A percentile compares a stretch with the other conserved stretches of the same genome.
Conservation (phyloP, 1,140 invertebrate species). For the Venustaconcha ellipsiformis region DNA sequence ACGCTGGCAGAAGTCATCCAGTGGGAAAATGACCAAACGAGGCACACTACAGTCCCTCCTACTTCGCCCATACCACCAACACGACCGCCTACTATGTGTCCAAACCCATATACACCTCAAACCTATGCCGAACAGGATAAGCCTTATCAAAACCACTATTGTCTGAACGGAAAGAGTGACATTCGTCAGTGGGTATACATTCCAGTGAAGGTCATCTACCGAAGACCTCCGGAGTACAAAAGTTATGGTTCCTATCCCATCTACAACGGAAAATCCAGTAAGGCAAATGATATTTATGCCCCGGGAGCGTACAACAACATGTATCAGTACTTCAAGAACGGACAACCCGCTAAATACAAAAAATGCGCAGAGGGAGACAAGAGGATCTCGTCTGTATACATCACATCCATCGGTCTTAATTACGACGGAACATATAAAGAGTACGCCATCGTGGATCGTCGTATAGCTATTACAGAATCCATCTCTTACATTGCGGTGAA, state of each 20-base stretch:
- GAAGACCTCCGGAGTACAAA: constrained; percentile 47
- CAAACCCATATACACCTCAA: neutral
- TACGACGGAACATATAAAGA: constrained; percentile 56
- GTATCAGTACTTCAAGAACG: constrained; percentile 21
- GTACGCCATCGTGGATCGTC: constrained; percentile 29
- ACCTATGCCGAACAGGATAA: constrained; percentile 51
- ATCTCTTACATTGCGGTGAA: constrained; percentile 54
- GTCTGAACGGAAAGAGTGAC: no score
- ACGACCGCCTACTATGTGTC: neutral
- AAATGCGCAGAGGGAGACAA: constrained; percentile 22
- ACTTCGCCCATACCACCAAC: constrained; percentile 16
- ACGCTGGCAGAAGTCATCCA: constrained; percentile 19
- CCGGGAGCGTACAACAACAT: constrained; percentile 36
- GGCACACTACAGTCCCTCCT: constrained; percentile 13
- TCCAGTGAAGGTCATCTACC: constrained; percentile 55
- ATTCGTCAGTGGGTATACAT: constrained; percentile 51
- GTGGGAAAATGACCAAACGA: constrained; percentile 14
- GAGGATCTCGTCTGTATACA: constrained; percentile 45
- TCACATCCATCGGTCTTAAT: constrained; percentile 53
- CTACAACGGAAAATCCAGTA: constrained; percentile 32
- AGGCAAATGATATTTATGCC: constrained; percentile 47
- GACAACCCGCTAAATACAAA: constrained; percentile 31
- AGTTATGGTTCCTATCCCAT: constrained; percentile 51
- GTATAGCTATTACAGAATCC: constrained; percentile 50
- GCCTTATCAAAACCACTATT: constrained; percentile 38